Evolutionary conservation across 2,888 invertebrate species (phyloP), one percentile per base, ranked within the genome.

Genomic region (Drosophila sordidula): DNA sequence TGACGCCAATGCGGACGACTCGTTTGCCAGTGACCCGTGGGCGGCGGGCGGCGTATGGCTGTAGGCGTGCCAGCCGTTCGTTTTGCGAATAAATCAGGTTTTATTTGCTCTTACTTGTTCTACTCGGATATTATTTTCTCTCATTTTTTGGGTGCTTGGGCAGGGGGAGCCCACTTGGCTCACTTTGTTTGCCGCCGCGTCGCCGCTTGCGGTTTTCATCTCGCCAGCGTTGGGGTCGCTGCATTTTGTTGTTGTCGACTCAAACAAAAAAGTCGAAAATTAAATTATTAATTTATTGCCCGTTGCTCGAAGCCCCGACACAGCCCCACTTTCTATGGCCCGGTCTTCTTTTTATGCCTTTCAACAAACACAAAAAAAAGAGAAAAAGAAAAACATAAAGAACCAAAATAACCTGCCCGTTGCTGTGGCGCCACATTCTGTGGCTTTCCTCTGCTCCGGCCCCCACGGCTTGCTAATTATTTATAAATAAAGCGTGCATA

Each of bases 221-320:
- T 39, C 39, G 34, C 55, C 70, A 52, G 75, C 47, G 49, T 55
- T 51, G 63, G 51, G 61, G 59, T 46, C 49, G 63, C 42, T 75
- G 76, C 84, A 80, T 59, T 87, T 49, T 26, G 45, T 49, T 71
- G 67, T 46, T 58, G 38, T 55, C 42, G 73, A 55, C 61, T 70
- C 80, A 78, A 84, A 75, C 75, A 88, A 87, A 89, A 89, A 87
- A 84, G 89, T 87, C 77, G 81, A 90, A 90, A 88, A 88, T 90
- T 85, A 90, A 88, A 88, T 88, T 90, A 88, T 90, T 90, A 90
- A 90, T 90, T 88, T 90, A 90, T 88, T 87, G 86, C 86, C 72
- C 69, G 70, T 72, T 74, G 78, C 78, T 64, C 39, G 54, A 59
- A 59, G 62, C 62, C 36, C 42, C 58, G 51, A 25, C 56, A 25